These are phyloP conservation scores for Caenorhabditis sinica DNA, from an alignment of 2,888 invertebrate genomes.

Conservation along the genomic window DNA sequence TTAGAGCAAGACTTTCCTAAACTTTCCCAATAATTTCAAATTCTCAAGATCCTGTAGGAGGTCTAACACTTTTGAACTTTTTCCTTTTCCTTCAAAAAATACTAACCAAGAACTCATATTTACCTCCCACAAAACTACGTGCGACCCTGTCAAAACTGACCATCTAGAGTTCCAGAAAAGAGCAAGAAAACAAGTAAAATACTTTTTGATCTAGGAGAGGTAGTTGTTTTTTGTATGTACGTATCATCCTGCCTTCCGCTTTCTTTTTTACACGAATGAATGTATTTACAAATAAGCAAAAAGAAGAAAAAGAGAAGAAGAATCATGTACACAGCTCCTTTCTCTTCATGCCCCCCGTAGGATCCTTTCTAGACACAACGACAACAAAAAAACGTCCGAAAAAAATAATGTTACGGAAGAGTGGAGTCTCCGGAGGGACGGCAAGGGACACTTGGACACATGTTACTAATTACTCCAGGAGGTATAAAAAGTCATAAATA, in stretches of 20 bases:
- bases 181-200: neutral
- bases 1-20: too few relatives aligned
- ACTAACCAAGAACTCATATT: neutral
- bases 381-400: conserved; percentile 28
- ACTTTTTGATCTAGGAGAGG: conserved; percentile 17
- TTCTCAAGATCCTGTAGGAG: conserved; percentile 16
- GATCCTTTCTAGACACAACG: conserved; percentile 18
- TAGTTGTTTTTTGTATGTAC: conserved; percentile 24
- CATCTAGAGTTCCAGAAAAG: neutral
- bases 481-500: conserved; percentile 42
- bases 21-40: neutral
- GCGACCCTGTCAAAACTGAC: neutral
- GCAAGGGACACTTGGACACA: conserved; percentile 23
- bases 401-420: conserved; percentile 40
- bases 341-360: conserved; percentile 17
- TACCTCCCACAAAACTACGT: neutral
- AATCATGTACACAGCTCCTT: conserved; percentile 49
- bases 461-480: conserved; percentile 37
- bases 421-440: conserved; percentile 24
- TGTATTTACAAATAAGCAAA: conserved; percentile 56
- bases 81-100: neutral
- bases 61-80: conserved; percentile 5
- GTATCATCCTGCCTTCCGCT: conserved; percentile 10
- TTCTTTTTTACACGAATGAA: conserved; percentile 29
- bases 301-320: conserved; percentile 21